These are phyloP conservation scores for Sipha maydis DNA, from an alignment of 2,888 invertebrate genomes.

Conservation along the genomic window DNA sequence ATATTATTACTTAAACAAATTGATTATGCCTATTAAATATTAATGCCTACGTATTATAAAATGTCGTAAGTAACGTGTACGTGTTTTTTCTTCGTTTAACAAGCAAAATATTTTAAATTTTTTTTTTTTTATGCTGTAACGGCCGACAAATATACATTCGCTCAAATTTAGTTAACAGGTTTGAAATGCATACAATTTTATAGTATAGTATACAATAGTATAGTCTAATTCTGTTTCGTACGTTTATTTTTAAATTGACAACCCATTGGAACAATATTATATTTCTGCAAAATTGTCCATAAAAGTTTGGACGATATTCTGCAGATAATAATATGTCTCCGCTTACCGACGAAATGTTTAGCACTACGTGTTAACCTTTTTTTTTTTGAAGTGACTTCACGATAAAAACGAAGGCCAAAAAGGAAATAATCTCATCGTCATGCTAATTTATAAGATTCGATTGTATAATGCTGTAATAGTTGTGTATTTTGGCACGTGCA, in stretches of 20 bases:
- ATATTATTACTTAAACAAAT: conserved; percentile 14
- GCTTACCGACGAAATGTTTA: background rate
- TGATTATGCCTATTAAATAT: conserved; percentile 17
- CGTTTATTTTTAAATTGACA: background rate
- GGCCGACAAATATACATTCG: background rate
- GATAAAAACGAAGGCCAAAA: conserved; percentile 1
- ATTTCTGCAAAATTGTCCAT: background rate
- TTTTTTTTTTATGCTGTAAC: background rate
- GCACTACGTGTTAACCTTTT: background rate
- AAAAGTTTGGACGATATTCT: background rate
- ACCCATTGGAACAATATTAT: background rate
- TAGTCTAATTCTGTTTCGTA: background rate
- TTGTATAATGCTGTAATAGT: background rate
- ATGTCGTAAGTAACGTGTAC: background rate
- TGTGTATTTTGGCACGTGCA: conserved; percentile 24
- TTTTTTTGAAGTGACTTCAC: background rate
- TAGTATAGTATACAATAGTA: background rate
- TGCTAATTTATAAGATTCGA: conserved; percentile 5
- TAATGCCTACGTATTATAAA: background rate
- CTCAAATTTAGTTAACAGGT: no score
- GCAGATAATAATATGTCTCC: background rate
- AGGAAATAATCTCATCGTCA: conserved; percentile 7
- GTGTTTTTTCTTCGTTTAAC: background rate
- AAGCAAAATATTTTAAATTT: background rate
- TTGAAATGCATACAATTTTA: background rate